Conservation (phyloP, 2,888 invertebrate genomes). For the Eristalis tenax region DNA sequence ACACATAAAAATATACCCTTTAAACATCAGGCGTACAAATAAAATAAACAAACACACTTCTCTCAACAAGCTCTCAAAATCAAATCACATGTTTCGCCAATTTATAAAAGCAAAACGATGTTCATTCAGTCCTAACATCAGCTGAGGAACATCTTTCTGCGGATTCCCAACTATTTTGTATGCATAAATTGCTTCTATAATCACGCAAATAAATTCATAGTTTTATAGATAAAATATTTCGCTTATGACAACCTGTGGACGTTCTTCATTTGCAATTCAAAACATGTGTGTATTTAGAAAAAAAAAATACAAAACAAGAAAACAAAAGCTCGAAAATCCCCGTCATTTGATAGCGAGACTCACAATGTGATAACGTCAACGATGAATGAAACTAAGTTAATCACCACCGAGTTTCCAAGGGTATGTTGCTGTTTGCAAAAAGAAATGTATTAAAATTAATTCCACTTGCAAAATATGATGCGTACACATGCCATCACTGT, state of each 20-base stretch:
- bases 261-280: conserved; percentile 33
- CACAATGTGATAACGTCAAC: background rate
- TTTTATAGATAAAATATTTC: conserved; percentile 16
- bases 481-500: conserved; percentile 12
- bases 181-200: background rate
- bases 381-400: conserved; percentile 5
- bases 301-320: background rate
- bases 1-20: background rate
- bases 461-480: conserved; percentile 4
- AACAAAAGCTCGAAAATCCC: background rate
- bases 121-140: background rate
- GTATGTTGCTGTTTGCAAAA: background rate
- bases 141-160: background rate
- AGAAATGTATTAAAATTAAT: conserved; percentile 22
- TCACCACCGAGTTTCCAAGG: background rate
- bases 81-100: background rate
- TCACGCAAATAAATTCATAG: conserved; percentile 37
- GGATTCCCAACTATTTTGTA: background rate
- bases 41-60: background rate
- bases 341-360: background rate
- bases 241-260: conserved; percentile 23
- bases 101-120: background rate
- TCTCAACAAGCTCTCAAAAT: background rate
- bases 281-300: conserved; percentile 2
- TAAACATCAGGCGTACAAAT: background rate